These are phyloP conservation scores for Saturnia pavonia DNA, from an alignment of 2,888 invertebrate genomes.

Conservation along the genomic window DNA sequence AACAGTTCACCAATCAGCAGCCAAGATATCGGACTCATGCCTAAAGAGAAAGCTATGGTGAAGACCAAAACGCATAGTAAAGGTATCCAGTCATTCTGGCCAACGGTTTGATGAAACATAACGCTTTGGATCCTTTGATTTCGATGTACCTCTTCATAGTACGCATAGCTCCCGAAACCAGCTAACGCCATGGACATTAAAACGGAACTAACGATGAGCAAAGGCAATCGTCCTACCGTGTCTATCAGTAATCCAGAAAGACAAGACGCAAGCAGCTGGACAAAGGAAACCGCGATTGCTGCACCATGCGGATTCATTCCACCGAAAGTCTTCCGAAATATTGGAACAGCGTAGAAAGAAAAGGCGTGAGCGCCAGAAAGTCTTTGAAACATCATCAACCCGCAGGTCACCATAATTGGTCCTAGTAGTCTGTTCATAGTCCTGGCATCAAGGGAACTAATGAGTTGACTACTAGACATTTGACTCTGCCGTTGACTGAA, in stretches of 20 bases:
- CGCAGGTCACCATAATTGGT: constrained; percentile 91
- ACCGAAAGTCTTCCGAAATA: constrained; percentile 92
- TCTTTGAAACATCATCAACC: constrained; percentile 94
- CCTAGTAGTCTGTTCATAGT: constrained; percentile 80
- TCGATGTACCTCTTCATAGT: constrained; percentile 87
- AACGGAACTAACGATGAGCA: constrained; percentile 91
- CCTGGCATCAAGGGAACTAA: constrained; percentile 68
- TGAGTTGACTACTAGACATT: constrained; percentile 68
- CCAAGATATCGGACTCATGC: constrained; percentile 94
- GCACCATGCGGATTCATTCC: constrained; percentile 92
- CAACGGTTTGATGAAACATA: constrained; percentile 76
- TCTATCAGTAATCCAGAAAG: constrained; percentile 92
- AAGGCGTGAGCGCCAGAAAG: constrained; percentile 92
- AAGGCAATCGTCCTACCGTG: constrained; percentile 90
- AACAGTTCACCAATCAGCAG: constrained; percentile 91
- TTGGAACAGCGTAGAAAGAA: constrained; percentile 92
- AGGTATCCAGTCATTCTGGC: constrained; percentile 91
- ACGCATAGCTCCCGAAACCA: constrained; percentile 92
- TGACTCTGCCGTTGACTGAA: constrained; percentile 75
- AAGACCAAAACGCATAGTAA: constrained; percentile 91
- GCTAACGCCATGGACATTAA: constrained; percentile 93
- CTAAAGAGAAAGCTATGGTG: constrained; percentile 92
- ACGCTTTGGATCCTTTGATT: constrained; percentile 78
- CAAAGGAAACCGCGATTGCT: constrained; percentile 92
- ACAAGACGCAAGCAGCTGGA: constrained; percentile 92